These are phyloP conservation scores for Vandiemenella viatica DNA, from an alignment of 2,888 invertebrate genomes.

Conservation along the genomic window DNA sequence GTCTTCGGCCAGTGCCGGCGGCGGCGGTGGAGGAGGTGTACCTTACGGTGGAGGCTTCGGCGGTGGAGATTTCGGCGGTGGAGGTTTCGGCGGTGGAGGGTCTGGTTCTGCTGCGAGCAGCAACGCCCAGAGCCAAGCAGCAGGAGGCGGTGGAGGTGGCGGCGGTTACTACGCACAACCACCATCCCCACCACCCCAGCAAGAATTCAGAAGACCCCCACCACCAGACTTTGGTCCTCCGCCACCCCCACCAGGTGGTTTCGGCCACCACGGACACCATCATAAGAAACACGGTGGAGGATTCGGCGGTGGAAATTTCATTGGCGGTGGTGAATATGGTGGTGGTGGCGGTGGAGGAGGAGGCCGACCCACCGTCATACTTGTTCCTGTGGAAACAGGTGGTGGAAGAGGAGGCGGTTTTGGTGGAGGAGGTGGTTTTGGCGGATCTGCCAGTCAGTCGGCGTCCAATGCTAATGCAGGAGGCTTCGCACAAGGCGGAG, in stretches of 20 bases:
- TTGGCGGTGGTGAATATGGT: neutral
- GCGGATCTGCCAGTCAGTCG: neutral
- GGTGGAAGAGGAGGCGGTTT: neutral
- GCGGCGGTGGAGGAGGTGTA: neutral
- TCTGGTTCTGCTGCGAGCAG: neutral
- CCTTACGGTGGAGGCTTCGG: neutral
- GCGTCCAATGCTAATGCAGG: neutral
- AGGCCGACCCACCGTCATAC: too few relatives aligned
- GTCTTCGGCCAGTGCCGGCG: neutral
- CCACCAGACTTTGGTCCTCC: too few relatives aligned
- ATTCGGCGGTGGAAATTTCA: neutral
- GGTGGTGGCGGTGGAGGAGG: neutral
- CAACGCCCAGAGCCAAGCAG: too few relatives aligned
- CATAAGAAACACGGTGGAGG: neutral
- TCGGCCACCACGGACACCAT: neutral
- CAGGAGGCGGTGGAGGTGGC: neutral
- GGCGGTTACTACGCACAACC: neutral
- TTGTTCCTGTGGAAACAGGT: too few relatives aligned
- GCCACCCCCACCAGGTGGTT: neutral
- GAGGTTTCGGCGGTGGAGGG: neutral
- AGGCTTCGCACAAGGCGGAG: neutral
- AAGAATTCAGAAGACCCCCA: too few relatives aligned
- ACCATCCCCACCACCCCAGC: too few relatives aligned
- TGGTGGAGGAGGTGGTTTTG: neutral
- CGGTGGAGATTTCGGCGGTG: neutral